These are phyloP conservation scores for Gryllus bimaculatus DNA, from an alignment of 1,140 invertebrate species.

Conservation along the genomic window DNA sequence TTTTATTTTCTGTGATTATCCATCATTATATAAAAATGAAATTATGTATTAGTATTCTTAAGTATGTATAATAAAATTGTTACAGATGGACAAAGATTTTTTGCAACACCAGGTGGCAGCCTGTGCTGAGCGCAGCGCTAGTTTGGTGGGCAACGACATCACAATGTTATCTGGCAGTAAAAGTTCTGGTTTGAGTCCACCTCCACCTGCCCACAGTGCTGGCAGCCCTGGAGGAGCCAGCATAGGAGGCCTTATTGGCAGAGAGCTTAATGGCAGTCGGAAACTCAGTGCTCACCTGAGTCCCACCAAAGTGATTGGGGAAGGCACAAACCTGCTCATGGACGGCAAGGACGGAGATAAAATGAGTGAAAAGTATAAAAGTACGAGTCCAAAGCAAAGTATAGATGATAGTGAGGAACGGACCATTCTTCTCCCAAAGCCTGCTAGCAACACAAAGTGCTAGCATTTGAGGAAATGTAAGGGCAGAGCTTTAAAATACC, in stretches of 20 bases:
- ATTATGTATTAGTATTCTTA: background rate
- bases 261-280: background rate
- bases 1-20: too few relatives aligned
- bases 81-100: background rate
- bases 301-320: background rate
- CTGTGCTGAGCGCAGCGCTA: background rate
- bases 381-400: background rate
- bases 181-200: background rate
- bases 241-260: background rate
- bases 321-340: background rate
- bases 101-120: background rate
- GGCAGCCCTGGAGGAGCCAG: background rate
- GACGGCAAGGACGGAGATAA: background rate
- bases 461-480: background rate
- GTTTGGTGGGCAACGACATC: background rate
- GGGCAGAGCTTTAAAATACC: background rate
- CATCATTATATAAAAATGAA: too few relatives aligned
- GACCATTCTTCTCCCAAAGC: background rate
- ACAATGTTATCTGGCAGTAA: background rate
- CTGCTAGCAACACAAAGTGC: background rate
- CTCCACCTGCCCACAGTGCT: background rate
- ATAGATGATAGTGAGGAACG: background rate
- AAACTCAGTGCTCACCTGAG: background rate
- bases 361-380: background rate
- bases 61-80: background rate